Percentiles rank a stretch among this genome's conserved stretches.
phyloP scores from a whole-genome alignment of 2,888 invertebrate species.

The Trissoscelio sp. region DNA sequence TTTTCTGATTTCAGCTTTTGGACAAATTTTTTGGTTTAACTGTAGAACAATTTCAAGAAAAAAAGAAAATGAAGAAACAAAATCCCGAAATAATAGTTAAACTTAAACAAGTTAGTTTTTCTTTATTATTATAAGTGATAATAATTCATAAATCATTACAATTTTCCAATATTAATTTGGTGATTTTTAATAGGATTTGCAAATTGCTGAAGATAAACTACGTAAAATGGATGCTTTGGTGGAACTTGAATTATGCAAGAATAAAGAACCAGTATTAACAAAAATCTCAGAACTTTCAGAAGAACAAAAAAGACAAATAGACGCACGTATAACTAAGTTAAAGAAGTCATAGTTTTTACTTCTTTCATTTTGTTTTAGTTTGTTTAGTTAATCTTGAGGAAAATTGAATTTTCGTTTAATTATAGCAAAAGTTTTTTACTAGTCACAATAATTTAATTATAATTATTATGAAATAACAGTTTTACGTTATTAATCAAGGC shows the following conservation, averaged over 20 bases:
- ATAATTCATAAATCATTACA: too few relatives aligned
- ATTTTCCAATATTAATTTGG: too few relatives aligned
- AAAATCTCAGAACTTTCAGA: slow-evolving; percentile 71
- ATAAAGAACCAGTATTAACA: slow-evolving; percentile 71
- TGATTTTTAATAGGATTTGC: slow-evolving; percentile 73
- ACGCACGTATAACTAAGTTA: slow-evolving; percentile 44
- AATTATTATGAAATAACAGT: too few relatives aligned
- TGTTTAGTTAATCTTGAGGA: background rate
- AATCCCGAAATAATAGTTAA: slow-evolving; percentile 76
- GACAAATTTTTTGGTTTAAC: slow-evolving; percentile 77
- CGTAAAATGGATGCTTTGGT: slow-evolving; percentile 75
- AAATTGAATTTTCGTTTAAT: too few relatives aligned
- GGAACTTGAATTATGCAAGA: slow-evolving; percentile 74
- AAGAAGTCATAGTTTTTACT: slow-evolving; percentile 16
- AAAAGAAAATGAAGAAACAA: slow-evolving; percentile 76
- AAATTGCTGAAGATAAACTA: slow-evolving; percentile 75
- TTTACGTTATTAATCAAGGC: too few relatives aligned
- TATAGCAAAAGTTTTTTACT: too few relatives aligned
- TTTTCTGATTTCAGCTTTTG: slow-evolving; percentile 72
- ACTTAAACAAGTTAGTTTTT: slow-evolving; percentile 73
- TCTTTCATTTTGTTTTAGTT: background rate
- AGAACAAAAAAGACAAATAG: slow-evolving; percentile 70
- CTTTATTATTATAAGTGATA: slow-evolving; percentile 18
- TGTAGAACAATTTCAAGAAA: slow-evolving; percentile 75
- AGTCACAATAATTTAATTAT: too few relatives aligned